These are phyloP conservation scores for Guaruba guarouba DNA, from an alignment of 2,113 vertebrate genomes.

Conservation along the genomic window DNA sequence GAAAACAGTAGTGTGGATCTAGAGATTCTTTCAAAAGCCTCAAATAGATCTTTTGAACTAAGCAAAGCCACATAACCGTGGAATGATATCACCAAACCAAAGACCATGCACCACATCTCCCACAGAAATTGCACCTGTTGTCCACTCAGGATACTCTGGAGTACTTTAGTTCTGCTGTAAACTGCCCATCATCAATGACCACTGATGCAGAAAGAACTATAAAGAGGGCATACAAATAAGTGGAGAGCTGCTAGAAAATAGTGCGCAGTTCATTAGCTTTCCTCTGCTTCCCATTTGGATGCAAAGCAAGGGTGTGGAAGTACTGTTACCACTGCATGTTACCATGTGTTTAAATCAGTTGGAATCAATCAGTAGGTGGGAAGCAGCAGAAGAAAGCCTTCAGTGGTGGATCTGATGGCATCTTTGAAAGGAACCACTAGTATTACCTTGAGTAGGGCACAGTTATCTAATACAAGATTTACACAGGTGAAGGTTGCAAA, in stretches of 20 bases:
- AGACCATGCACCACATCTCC: not conserved
- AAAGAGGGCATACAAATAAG: not conserved
- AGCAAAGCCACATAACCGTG: accelerated
- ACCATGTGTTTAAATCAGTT: accelerated
- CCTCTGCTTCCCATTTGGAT: not conserved
- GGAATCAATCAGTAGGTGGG: not conserved
- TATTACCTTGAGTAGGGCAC: not conserved
- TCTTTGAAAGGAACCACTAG: not conserved
- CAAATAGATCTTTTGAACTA: not conserved
- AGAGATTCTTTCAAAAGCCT: not conserved
- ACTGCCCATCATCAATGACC: not conserved
- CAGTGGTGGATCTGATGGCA: not conserved
- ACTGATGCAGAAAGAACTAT: not conserved
- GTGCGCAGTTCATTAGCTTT: not conserved
- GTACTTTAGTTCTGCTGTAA: not conserved
- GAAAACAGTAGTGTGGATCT: not conserved
- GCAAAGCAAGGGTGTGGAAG: not conserved
- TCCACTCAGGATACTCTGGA: no score
- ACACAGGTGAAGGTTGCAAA: not conserved
- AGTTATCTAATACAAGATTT: not conserved
- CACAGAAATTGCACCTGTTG: accelerated
- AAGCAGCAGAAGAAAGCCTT: not conserved
- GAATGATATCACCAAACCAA: not conserved
- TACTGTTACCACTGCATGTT: not conserved
- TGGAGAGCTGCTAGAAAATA: not conserved